These are phyloP conservation scores for Tetragonisca angustula DNA, from an alignment of 2,888 invertebrate genomes.

Conservation along the genomic window DNA sequence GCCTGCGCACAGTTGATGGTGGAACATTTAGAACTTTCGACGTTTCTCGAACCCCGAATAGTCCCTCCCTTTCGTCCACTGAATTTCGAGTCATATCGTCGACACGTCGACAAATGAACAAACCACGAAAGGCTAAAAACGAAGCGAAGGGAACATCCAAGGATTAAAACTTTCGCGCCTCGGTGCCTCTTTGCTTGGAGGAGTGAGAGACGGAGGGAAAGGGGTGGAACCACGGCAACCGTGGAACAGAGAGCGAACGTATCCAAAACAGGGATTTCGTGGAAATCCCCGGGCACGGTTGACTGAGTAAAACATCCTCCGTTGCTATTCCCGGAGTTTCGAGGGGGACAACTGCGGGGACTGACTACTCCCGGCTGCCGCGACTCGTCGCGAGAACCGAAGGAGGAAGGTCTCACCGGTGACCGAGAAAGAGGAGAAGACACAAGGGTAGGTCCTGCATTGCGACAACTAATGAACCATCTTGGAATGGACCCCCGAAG, in stretches of 20 bases:
- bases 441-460: conserved; percentile 80
- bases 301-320: conserved; percentile 80
- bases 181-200: neutral
- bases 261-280: conserved; percentile 80
- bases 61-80: too few species aligned
- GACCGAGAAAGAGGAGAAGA: conserved; percentile 55
- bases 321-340: conserved; percentile 76
- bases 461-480: conserved; percentile 84
- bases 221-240: too few species aligned
- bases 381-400: conserved; percentile 43
- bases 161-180: neutral
- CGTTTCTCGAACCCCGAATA: too few species aligned
- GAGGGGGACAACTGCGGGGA: conserved; percentile 44
- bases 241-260: conserved; percentile 50
- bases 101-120: too few species aligned
- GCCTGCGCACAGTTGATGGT: too few species aligned
- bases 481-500: conserved; percentile 81
- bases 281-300: conserved; percentile 76
- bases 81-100: too few species aligned
- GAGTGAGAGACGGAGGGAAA: neutral
- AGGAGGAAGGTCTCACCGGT: conserved; percentile 21
- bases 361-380: conserved; percentile 22
- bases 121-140: too few species aligned
- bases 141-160: too few species aligned
- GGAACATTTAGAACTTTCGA: too few species aligned